Evolutionary conservation across 1,140 invertebrate species (phyloP), one percentile per base, ranked within the genome.

Genomic region (Pararge aegeria): DNA sequence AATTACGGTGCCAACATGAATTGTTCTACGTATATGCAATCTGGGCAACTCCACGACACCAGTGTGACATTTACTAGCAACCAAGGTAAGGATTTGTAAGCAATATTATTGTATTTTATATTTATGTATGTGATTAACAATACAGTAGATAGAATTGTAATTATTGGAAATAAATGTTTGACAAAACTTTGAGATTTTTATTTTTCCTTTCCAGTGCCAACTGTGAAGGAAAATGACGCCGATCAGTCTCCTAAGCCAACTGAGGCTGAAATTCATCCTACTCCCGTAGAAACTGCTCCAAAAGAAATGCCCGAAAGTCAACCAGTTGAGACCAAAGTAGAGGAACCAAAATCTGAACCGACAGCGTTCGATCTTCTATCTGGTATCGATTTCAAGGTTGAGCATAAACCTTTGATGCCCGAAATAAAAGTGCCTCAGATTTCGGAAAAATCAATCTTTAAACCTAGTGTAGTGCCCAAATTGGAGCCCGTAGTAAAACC

Each of bases 361-460:
- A 91, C 94, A 0, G 94, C 95, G 66, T 92, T 96, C 27, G 95
- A 97, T 87, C 87, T 96, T 27, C 78, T 96, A 0, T 93, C 95
- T 1, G 95, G 94, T 48, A 91, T 96, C 15, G 95, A 97, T 75
- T 94, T 96, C 58, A 92, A 92, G 60, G 91, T 95, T 49, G 92
- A 93, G 82, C 92, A 95, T 80, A 92, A 93, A 62, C 92, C 94
- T 46, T 77, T 95, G 19, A 90, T 93, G 55, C 94, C 94, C 0
- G 91, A 94, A 77, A 92, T 91, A 51, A 90, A 87, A 74, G 90
- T 91, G 24, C 90, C 90, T 7, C 90, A 87, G 38, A 80, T 90
- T 54, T 88, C 88, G 0, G 88, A 90, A 56, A 83, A 74, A 49
- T 69, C 78, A 1, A 82, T 90, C 10, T 73, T 82, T 15, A 90